Evolutionary conservation across 2,797 vertebrate species (phyloP).

Genomic region (Chelidonichthys spinosus): DNA sequence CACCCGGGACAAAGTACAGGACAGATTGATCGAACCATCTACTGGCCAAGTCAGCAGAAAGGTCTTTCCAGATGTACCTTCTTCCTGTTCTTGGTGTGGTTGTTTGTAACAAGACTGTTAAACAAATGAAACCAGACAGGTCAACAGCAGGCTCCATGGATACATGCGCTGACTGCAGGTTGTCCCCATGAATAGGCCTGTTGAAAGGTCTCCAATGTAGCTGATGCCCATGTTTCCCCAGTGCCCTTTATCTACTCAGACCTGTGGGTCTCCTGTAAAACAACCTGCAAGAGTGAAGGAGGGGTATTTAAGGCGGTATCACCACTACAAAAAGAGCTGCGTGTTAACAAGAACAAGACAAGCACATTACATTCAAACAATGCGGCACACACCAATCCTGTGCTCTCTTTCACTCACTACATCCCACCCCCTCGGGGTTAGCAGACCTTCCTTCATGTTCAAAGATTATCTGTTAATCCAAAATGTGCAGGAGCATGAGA

Average conservation of each 20-base stretch:
- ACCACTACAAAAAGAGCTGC: conserved; percentile 76
- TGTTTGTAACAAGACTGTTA: conserved; percentile 34
- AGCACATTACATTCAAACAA: conserved; percentile 85
- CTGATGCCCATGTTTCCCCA: conserved; percentile 17
- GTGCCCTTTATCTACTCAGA: conserved; percentile 58
- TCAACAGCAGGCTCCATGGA: conserved; percentile 36
- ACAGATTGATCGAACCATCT: conserved; percentile 27
- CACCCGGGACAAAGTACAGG: conserved; percentile 28
- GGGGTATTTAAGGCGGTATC: conserved; percentile 71
- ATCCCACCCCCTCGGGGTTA: conserved; percentile 81
- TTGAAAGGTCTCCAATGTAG: conserved; percentile 26
- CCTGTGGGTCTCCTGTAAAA: conserved; percentile 66
- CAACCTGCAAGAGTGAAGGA: conserved; percentile 71
- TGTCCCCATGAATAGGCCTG: conserved; percentile 24
- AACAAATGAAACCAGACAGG: conserved; percentile 38
- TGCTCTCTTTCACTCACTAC: conserved; percentile 76
- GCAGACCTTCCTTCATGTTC: conserved; percentile 88
- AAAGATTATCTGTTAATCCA: conserved; percentile 92
- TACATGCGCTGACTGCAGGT: conserved; percentile 33
- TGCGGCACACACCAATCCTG: conserved; percentile 77
- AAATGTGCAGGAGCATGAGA: conserved; percentile 88
- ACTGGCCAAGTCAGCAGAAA: not conserved
- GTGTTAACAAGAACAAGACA: conserved; percentile 87
- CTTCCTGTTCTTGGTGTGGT: conserved; percentile 3
- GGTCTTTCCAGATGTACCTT: conserved; percentile 6